phyloP scores from a whole-genome alignment of 2,888 invertebrate species.

The Rutpela maculata region DNA sequence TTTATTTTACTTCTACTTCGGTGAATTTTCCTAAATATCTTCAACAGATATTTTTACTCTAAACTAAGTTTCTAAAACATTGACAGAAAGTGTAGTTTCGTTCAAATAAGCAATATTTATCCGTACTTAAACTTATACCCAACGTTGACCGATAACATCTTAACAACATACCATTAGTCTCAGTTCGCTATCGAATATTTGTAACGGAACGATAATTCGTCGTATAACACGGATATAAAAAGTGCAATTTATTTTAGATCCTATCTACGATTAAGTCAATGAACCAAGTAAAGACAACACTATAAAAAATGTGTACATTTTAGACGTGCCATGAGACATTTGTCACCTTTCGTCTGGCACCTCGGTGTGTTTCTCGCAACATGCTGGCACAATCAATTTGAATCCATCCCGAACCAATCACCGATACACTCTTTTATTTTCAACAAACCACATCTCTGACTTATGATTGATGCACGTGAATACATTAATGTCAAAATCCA shows the following conservation, averaged over 20 bases:
- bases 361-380: slow-evolving; percentile 53
- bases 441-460: slow-evolving; percentile 62
- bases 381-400: slow-evolving; percentile 60
- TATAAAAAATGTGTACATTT: slow-evolving; percentile 53
- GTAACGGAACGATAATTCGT: slow-evolving; percentile 9
- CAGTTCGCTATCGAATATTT: slow-evolving; percentile 3
- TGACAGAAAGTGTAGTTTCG: no score
- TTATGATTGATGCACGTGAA: slow-evolving; percentile 67
- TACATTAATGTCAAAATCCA: slow-evolving; percentile 68
- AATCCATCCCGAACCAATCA: slow-evolving; percentile 62
- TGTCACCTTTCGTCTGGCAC: slow-evolving; percentile 59
- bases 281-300: slow-evolving; percentile 46
- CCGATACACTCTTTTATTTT: slow-evolving; percentile 62
- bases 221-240: neutral
- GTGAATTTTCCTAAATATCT: no score
- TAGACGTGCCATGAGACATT: slow-evolving; percentile 61
- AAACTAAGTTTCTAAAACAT: no score
- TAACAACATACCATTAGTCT: neutral
- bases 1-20: no score
- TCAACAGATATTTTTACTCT: no score
- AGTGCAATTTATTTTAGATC: slow-evolving; percentile 17
- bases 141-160: slow-evolving; percentile 1
- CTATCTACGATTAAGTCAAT: slow-evolving; percentile 49
- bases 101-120: neutral
- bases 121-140: neutral